These are phyloP conservation scores for Osmoderma eremita DNA, from an alignment of 2,888 invertebrate genomes.

Conservation along the genomic window DNA sequence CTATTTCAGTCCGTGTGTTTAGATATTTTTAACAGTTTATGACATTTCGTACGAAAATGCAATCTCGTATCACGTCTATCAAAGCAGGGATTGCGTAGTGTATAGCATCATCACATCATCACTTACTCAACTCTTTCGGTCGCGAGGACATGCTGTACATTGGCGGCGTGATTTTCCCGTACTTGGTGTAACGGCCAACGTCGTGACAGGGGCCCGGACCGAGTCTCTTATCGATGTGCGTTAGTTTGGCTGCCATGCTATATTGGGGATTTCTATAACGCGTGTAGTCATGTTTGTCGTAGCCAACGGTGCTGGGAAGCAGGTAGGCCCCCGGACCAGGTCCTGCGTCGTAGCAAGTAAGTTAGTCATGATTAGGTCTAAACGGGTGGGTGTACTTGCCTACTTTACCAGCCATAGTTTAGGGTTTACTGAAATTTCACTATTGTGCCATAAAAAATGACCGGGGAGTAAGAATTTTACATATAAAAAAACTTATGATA, in stretches of 20 bases:
- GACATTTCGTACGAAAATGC: neutral
- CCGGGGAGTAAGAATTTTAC: constrained; percentile 21
- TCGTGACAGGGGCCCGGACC: constrained; percentile 65
- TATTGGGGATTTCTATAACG: constrained; percentile 72
- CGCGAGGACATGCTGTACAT: constrained; percentile 62
- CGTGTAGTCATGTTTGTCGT: constrained; percentile 70
- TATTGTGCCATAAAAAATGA: constrained; percentile 31
- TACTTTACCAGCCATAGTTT: constrained; percentile 35
- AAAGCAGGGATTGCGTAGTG: neutral
- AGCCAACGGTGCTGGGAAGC: constrained; percentile 72
- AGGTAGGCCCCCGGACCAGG: constrained; percentile 75
- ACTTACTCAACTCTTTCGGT: constrained; percentile 45
- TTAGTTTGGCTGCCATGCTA: constrained; percentile 67
- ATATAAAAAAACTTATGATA: constrained; percentile 33
- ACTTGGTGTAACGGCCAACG: constrained; percentile 65
- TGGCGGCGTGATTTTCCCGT: constrained; percentile 65
- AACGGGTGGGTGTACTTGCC: constrained; percentile 21
- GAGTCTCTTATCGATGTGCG: constrained; percentile 50
- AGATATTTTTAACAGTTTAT: neutral
- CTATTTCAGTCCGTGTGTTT: too few relatives aligned
- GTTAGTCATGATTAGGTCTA: neutral
- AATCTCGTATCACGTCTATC: neutral
- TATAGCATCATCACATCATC: neutral
- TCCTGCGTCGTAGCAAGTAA: constrained; percentile 61
- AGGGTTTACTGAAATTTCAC: constrained; percentile 40